Conservation (phyloP, 2,888 invertebrate species). For the Andrena flavipes region DNA sequence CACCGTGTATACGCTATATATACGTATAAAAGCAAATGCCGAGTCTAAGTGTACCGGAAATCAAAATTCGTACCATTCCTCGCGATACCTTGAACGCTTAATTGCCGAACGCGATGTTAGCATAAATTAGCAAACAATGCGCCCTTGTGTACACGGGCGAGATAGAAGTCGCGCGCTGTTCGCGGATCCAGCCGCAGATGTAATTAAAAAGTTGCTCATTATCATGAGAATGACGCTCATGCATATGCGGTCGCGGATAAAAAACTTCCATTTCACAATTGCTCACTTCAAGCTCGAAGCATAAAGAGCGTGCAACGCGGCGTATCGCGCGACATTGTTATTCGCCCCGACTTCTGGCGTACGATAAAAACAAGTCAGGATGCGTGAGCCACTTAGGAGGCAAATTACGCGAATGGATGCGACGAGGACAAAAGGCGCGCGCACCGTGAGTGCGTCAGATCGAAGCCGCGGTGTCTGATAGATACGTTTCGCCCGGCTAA, state of each 20-base stretch:
- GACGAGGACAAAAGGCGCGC: not conserved
- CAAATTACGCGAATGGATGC: conserved; percentile 10
- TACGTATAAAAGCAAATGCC: too few relatives aligned
- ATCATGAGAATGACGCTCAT: conserved; percentile 42
- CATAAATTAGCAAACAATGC: conserved; percentile 31
- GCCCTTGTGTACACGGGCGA: not conserved
- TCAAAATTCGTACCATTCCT: not conserved
- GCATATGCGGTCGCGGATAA: conserved; percentile 30
- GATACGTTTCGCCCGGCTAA: conserved; percentile 46
- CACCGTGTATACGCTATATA: too few relatives aligned
- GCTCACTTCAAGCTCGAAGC: conserved; percentile 29
- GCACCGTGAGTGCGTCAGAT: not conserved
- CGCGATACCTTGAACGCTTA: not conserved
- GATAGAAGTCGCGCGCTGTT: conserved; percentile 12
- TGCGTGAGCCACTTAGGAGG: conserved; percentile 5
- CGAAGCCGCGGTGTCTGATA: conserved; percentile 8
- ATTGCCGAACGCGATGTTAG: not conserved
- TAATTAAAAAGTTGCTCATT: conserved; percentile 51
- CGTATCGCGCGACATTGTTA: conserved; percentile 21
- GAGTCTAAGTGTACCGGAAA: too few relatives aligned
- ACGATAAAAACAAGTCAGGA: conserved; percentile 16
- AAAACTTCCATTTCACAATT: conserved; percentile 44
- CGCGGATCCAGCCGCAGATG: conserved; percentile 13
- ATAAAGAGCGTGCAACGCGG: conserved; percentile 6
- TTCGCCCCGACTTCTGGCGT: not conserved